Evolutionary conservation across 92 coral and sea anemone species (phyloP), one percentile per base, ranked within the genome.

Genomic region (Paramuricea clavata): DNA sequence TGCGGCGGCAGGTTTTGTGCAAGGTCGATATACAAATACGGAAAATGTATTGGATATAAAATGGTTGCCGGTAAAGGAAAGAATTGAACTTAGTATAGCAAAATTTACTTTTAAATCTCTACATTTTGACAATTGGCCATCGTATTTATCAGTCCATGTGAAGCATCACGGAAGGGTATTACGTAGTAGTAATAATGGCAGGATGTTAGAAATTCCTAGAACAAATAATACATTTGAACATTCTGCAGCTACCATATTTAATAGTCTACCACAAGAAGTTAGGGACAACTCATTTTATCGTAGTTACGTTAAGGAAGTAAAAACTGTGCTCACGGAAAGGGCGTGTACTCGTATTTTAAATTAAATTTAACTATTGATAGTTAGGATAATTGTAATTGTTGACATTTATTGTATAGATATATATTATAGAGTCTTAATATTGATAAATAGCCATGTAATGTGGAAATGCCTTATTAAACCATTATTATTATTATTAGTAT

Each of bases 171-270:
- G 49, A 42, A 50, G 59, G 21, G 59, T 50, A 25, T 25, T 61
- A 27, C 34, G 69, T 26, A 61, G 30, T 25, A 61, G 33, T 61
- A 17, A 61, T 17, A 25, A 61, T 61, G 69, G 69, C 69, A 61
- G 33, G 33, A 61, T 21, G 33, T 61, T 61, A 61, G 69, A 61
- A 61, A 61, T 61, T 5, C 69, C 69, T 5, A 61, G 17, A 25
- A 61, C 33, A 61, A 61, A 61, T 13, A 62, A 31, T 62, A 62
- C 36, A 13, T 26, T 62, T 30, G 70, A 62, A 62, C 70, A 62
- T 62, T 62, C 70, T 26, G 70, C 70, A 30, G 70, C 70, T 62
- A 5, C 36, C 6, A 62, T 62, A 8, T 62, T 62, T 62, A 62
- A 62, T 25, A 62, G 16, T 62, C 25, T 62, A 26, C 70, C 70